Base-by-base conservation (phyloP, 2,113 vertebrate genomes). In the Macrotis lagotis region DNA sequence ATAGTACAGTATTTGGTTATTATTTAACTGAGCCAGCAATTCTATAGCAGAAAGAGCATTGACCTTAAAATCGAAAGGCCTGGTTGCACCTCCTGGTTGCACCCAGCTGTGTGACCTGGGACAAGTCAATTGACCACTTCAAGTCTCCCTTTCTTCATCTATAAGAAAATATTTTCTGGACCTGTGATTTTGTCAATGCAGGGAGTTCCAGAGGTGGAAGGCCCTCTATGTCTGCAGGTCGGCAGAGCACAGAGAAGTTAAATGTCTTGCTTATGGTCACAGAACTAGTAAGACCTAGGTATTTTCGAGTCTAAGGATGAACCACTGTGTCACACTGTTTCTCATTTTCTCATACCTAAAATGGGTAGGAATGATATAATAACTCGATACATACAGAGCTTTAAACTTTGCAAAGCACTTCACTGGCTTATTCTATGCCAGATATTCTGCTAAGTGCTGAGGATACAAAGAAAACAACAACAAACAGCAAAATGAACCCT, bases 31-130 rank as follows among this genome's bases (percentile, higher is more conserved):
- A 74, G 7, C 31, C 0, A 93, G 31, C 59, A 14, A 88, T 93
- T 2, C 8, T 51, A 22, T 12, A 94, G 22, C 53, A 66, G 50
- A 96, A 93, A 48, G 2, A 92, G 88, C 14, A 92, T 2, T 91
- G 47, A 90, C 59, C 11, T 92, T 93, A 25, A 44, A 91, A 37
- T 96, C 26, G 91, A 47, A 96, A 74, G 66, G 90, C 12, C 6
- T 89, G 28, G 48, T 28, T 92, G 88, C 90, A 19, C 51, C 89
- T 92, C 91, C 92, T 5, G 91, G 8, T 31, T 91, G n/a, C 91
- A 49, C 22, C 2, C 74, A 83, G 44, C 90, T 47, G 26, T 90
- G 31, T 92, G 26, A 66, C 26, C 48, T 53, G 7, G 89, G 25
- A 25, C 2, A 95, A 94, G 25, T 91, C 0, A 51, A 26, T 47